phyloP scores from a whole-genome alignment of 2,113 vertebrate species.

The Xiphophorus couchianus region DNA sequence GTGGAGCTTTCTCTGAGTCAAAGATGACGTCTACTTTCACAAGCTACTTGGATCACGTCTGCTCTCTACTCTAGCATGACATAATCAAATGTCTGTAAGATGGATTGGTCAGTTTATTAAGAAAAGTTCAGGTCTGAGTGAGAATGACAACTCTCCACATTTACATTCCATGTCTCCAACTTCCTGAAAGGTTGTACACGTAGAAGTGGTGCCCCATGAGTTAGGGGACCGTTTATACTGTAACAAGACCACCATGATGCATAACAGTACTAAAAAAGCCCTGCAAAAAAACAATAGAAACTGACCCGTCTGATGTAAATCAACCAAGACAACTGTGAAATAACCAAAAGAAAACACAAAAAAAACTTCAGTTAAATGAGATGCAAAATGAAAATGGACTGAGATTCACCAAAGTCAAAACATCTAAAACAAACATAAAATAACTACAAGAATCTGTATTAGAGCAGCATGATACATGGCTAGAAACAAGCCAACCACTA shows the following conservation, averaged over 20 bases:
- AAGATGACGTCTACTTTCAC: conserved; percentile 22
- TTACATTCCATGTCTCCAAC: not conserved
- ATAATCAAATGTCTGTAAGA: conserved; percentile 6
- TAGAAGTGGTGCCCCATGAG: not conserved
- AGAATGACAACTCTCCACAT: not conserved
- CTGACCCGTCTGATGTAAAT: not conserved
- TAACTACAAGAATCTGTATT: not conserved
- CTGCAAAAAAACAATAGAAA: not conserved
- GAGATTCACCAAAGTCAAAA: not conserved
- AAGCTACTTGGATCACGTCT: conserved; percentile 47
- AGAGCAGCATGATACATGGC: not conserved
- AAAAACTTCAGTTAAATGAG: not conserved
- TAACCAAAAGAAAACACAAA: not conserved
- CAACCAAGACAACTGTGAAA: not conserved
- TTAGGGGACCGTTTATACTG: not conserved
- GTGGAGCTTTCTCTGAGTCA: conserved; percentile 44
- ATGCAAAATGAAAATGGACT: not conserved
- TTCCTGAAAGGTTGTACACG: not conserved
- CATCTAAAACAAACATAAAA: not conserved
- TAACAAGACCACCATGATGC: not conserved
- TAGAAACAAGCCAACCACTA: not conserved
- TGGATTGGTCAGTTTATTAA: not conserved
- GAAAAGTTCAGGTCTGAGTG: not conserved
- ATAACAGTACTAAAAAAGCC: not conserved
- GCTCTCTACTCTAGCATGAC: not conserved